Percentiles rank a stretch among this genome's conserved stretches.
These are phyloP conservation scores for Phyto melanocephala DNA, from an alignment of 2,888 invertebrate species.

Conservation along the genomic window DNA sequence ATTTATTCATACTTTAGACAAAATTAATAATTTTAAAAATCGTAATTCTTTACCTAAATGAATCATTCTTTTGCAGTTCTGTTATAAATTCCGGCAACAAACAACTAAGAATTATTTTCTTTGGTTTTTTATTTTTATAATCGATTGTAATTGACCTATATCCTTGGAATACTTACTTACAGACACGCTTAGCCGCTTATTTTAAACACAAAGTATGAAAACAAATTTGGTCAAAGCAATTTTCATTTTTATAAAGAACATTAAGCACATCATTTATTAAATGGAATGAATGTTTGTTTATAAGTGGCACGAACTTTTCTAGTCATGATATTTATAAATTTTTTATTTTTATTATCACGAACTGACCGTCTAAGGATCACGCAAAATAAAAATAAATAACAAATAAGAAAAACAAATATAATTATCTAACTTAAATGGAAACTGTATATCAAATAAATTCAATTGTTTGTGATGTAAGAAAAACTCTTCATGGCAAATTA, in stretches of 20 bases:
- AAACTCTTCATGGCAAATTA: background rate
- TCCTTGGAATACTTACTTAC: slow-evolving; percentile 32
- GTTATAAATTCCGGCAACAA: no score
- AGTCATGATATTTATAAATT: slow-evolving; percentile 1
- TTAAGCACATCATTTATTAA: background rate
- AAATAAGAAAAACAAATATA: background rate
- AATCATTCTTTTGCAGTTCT: no score
- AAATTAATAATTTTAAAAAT: no score
- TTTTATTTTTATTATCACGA: slow-evolving; percentile 16
- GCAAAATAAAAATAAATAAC: slow-evolving; percentile 22
- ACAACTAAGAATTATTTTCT: no score
- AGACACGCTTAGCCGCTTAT: background rate
- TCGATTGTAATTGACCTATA: slow-evolving; percentile 33
- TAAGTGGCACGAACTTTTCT: background rate
- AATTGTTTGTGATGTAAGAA: slow-evolving; percentile 4
- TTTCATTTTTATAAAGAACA: background rate
- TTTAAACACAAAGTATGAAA: slow-evolving; percentile 7
- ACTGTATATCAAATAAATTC: background rate
- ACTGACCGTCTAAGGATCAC: slow-evolving; percentile 13
- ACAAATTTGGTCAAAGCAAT: slow-evolving; percentile 13
- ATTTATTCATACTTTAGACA: no score
- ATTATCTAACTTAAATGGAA: background rate
- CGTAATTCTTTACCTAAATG: no score
- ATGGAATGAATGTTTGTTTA: background rate
- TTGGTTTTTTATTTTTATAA: no score